Conservation (phyloP, 2,888 invertebrate genomes). For the Boloria euphrosyne region DNA sequence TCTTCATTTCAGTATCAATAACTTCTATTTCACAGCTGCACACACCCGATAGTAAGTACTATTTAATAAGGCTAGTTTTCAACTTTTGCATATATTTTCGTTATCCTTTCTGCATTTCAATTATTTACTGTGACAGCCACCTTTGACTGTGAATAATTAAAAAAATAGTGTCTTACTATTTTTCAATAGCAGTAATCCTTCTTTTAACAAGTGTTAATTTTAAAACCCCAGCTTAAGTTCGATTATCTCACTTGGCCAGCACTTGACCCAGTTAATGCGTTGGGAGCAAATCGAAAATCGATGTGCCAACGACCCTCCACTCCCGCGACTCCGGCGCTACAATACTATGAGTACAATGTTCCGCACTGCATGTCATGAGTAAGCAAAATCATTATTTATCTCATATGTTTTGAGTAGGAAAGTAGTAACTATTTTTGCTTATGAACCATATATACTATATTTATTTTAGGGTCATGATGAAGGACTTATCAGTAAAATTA, state of each 20-base stretch:
- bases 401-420: background rate
- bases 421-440: background rate
- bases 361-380: constrained; percentile 13
- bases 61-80: no score
- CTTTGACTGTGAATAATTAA: no score
- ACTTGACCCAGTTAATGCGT: constrained; percentile 76
- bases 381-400: constrained; percentile 19
- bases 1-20: constrained; percentile 76
- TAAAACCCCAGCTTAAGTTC: constrained; percentile 35
- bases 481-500: no score
- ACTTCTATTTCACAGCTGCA: constrained; percentile 53
- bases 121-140: no score
- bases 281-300: constrained; percentile 79
- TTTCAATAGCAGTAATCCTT: constrained; percentile 2
- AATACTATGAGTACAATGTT: constrained; percentile 15
- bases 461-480: no score
- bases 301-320: constrained; percentile 65
- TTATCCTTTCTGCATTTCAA: no score
- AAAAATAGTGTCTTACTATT: no score
- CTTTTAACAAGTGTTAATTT: constrained; percentile 28
- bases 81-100: no score
- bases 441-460: no score
- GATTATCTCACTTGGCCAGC: constrained; percentile 59
- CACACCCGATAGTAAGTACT: background rate
- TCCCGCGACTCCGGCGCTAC: constrained; percentile 61